Base-by-base conservation (phyloP, 2,797 vertebrate genomes). In the Neosilurus hyrtlii region DNA sequence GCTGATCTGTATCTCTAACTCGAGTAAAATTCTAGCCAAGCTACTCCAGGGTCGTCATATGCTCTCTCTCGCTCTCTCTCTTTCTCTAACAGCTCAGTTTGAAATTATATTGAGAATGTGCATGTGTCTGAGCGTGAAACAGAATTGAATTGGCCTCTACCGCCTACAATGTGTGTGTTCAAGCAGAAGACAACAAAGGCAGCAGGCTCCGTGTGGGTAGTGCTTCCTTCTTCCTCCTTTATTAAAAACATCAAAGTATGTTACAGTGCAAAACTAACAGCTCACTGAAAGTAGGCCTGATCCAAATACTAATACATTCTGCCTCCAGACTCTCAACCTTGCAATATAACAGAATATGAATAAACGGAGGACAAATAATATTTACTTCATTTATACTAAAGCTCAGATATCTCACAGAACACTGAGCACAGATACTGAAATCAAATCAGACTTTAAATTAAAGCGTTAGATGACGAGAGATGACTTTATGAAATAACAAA, bases 211-310 rank as follows among this genome's bases (percentile, higher is more conserved):
- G 37, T n/a, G 62, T 67, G 79, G 79, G 66, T 26, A 51, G 73
- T 12, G 22, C 54, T 77, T 54, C 61, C 16, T 84, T 75, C 30
- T 43, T 8, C 43, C 43, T 43, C 26, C 56, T 81, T 81, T 84
- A 75, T 80, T 84, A 81, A 80, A 81, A 85, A 66, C 77, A 85
- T 56, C 63, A 75, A 82, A 66, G 80, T 84, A 81, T 49, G 83
- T 78, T 78, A 37, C 49, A 76, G 35, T 80, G 24, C 79, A 84
- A 71, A 80, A 77, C 68, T 18, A 80, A 74, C 37, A 75, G 82
- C 73, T 83, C 49, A 9, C 90, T 84, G 86, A 90, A 94, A 94
- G 88, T 94, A 93, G 93, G 92, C 90, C 93, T 93, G 87, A 89
- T 91, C 89, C 88, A 85, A 93, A 90, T 87, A 90, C 91, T 89